Conservation (phyloP, 2,888 invertebrate genomes). For the Epirrhoe alternata region DNA sequence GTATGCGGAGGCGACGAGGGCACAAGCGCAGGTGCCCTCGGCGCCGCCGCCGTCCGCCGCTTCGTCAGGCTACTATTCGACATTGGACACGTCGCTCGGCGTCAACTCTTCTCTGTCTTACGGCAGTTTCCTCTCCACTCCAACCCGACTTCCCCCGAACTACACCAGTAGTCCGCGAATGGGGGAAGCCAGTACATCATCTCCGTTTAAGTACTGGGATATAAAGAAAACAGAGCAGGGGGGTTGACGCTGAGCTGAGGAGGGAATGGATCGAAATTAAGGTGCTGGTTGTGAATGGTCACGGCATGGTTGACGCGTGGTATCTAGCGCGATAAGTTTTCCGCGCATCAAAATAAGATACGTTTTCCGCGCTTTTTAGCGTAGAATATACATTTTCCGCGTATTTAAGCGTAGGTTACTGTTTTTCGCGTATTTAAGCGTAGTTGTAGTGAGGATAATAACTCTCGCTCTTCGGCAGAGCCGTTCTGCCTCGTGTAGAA, state of each 20-base stretch:
- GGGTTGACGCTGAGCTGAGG: slow-evolving; percentile 65
- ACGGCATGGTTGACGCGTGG: slow-evolving; percentile 47
- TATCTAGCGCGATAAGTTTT: slow-evolving; percentile 40
- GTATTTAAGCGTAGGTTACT: slow-evolving; percentile 53
- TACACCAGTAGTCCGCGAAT: slow-evolving; percentile 79
- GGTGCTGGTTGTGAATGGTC: slow-evolving; percentile 67
- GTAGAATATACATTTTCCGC: slow-evolving; percentile 42
- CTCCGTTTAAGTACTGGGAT: slow-evolving; percentile 77
- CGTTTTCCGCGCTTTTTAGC: slow-evolving; percentile 56
- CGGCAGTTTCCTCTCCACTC: slow-evolving; percentile 76
- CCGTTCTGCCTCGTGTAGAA: slow-evolving; percentile 42
- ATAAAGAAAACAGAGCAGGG: slow-evolving; percentile 72
- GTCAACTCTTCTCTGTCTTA: slow-evolving; percentile 80
- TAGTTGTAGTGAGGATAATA: slow-evolving; percentile 65
- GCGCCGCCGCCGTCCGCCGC: slow-evolving; percentile 76
- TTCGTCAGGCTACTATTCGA: slow-evolving; percentile 83
- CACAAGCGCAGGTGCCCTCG: slow-evolving; percentile 58
- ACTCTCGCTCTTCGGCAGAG: slow-evolving; percentile 69
- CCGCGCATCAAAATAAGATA: slow-evolving; percentile 55
- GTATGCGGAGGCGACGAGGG: slow-evolving; percentile 74
- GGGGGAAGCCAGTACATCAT: slow-evolving; percentile 67
- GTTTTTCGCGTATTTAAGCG: slow-evolving; percentile 27
- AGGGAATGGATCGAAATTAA: slow-evolving; percentile 61
- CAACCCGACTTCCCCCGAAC: slow-evolving; percentile 70
- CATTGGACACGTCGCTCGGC: slow-evolving; percentile 77